Evolutionary conservation across 2,113 vertebrate genomes (phyloP), one percentile per base, ranked within the genome.

Genomic region (Balaeniceps rex): DNA sequence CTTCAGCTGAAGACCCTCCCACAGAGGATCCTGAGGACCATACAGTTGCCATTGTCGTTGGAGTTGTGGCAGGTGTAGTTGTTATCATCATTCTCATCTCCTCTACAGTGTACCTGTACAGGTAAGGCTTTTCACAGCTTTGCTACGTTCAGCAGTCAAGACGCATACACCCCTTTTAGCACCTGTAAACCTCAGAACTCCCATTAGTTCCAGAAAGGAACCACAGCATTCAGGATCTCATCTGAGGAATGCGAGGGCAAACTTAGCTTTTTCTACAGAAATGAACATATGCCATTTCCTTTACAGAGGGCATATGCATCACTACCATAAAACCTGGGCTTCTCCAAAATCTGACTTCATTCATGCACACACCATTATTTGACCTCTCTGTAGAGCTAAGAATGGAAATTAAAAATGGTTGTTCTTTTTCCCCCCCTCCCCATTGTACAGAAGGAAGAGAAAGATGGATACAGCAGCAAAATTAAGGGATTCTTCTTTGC

Each of bases 111-210:
- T 96, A 5, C 61, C 15, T 71, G n/a, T n/a, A 4, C 84, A 69
- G 96, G 98, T 98, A 96, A 92, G 96, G 54, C 36, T 55, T 87
- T 36, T 57, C n/a, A 17, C 63, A 86, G 42, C 52, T 63, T 68
- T 57, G 26, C n/a, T 34, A 68, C 4, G 0, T 44, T 61, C 76
- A 55, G 33, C 64, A 79, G 44, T n/a, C 42, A 74, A 89, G 31
- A 58, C 34, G 12, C 28, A 24, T 12, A 52, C 17, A 75, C 10
- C 11, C 49, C 24, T 76, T 88, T 51, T 51, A 81, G 52, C 15
- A 70, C 49, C 69, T 36, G 7, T 55, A 68, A 77, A 65, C 54
- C 22, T 87, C n/a, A 80, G 42, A 75, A 76, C 7, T 83, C 68
- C 28, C 28, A 21, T 46, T 61, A 61, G 11, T 49, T 34, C 33